Evolutionary conservation across 1,140 invertebrate species (phyloP), one percentile per base, ranked within the genome.

Genomic region (Pseudomyrmex pallidus): DNA sequence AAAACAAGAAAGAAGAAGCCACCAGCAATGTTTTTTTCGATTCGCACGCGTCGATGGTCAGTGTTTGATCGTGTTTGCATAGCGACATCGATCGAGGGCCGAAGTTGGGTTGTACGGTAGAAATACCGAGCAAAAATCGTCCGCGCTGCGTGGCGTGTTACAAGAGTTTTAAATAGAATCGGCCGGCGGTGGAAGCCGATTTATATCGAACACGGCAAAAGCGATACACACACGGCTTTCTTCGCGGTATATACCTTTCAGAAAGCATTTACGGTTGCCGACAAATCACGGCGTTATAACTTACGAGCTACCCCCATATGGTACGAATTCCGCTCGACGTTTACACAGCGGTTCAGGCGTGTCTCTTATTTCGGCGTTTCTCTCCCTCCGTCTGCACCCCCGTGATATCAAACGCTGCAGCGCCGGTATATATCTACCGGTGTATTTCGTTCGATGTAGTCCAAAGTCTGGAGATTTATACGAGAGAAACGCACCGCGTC

Each of bases 321-420:
- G 73, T 17, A 83, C 70, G 17, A 82, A 82, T 82, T 74, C 70
- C 48, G n/a, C 59, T 22, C 20, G 46, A 54, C 77, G 48, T 82
- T 82, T 82, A 74, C 70, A 74, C 70, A 74, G 70, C 59, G 78
- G 68, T 82, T 74, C 46, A 25, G 35, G 35, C 9, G 13, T 74
- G 78, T 82, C 67, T 54, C 35, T 63, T 82, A 74, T 74, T 82
- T 82, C 78, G 70, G 59, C 78, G 22, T 72, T 74, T 82, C 64
- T 8, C 17, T 1, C 48, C n/a, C 35, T 10, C 48, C 48, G n/a
- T 13, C 12, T 7, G 35, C 35, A 35, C 35, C 35, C 5, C 35
- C 35, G 35, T 20, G 76, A 78, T 78, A 59, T 78, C 76, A 52
- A 56, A 70, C 64, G 10, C 3, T 64, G 57, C 20, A 63, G 17